phyloP scores from a whole-genome alignment of 2,797 vertebrate genomes.

The Periparus ater region DNA sequence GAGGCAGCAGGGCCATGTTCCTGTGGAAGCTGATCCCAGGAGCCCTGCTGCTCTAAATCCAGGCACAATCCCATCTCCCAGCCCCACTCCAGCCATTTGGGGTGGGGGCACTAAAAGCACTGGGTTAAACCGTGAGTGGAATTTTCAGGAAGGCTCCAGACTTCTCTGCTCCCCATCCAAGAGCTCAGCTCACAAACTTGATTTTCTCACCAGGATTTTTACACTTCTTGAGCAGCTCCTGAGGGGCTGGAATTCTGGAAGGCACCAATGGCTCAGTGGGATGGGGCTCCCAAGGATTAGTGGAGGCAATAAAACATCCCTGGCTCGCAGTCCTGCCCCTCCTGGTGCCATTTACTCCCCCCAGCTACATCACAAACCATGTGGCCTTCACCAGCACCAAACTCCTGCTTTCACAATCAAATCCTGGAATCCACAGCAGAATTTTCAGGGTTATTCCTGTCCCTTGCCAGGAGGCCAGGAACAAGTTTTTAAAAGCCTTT shows the following conservation, averaged over 20 bases:
- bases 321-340: not conserved
- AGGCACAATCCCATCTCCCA: not conserved
- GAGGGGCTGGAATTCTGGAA: not conserved
- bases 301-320: not conserved
- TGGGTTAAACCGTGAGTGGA: not conserved
- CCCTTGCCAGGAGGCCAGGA: not conserved
- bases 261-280: not conserved
- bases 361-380: not conserved
- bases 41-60: not conserved
- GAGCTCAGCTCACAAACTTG: not conserved
- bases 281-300: not conserved
- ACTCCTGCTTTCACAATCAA: not conserved
- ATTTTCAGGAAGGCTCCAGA: not conserved
- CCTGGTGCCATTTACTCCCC: not conserved
- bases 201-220: not conserved
- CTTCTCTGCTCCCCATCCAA: not conserved
- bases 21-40: not conserved
- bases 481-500: not conserved
- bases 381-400: not conserved
- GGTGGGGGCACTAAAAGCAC: not conserved
- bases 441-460: not conserved
- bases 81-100: not conserved
- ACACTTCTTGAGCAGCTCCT: not conserved
- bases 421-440: not conserved
- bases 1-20: not conserved